These are phyloP conservation scores for Erythrocercus mccallii DNA, from an alignment of 2,113 vertebrate genomes.

Conservation along the genomic window DNA sequence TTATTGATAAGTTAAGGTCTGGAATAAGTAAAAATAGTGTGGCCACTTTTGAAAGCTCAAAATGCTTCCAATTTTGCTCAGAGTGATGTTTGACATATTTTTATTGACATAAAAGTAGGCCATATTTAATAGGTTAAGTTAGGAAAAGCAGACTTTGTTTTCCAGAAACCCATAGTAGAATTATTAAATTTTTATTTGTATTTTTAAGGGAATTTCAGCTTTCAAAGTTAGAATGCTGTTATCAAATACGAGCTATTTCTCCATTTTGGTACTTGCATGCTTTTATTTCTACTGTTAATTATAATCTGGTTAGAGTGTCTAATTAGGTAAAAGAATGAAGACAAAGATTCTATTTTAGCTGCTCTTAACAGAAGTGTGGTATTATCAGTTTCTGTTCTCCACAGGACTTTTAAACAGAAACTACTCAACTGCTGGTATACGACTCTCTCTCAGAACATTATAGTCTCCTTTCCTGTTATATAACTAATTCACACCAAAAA, in stretches of 20 bases:
- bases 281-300: constrained; percentile 52
- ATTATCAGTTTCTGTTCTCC: neutral
- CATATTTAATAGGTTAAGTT: neutral
- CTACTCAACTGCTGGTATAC: neutral
- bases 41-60: neutral
- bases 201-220: neutral
- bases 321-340: constrained; percentile 4
- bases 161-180: neutral
- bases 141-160: neutral
- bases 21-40: neutral
- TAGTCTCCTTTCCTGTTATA: neutral
- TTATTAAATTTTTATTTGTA: neutral
- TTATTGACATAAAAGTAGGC: neutral
- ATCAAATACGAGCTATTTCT: constrained; percentile 6
- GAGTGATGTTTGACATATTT: neutral
- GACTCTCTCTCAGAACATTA: neutral
- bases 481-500: neutral
- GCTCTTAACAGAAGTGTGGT: neutral
- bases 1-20: neutral
- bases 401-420: neutral
- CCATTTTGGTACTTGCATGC: constrained; percentile 28
- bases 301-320: neutral
- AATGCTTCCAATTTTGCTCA: neutral
- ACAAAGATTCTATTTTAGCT: neutral
- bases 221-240: constrained; percentile 11